Evolutionary conservation across 2,797 vertebrate genomes (phyloP).

Genomic region (Choloepus didactylus): DNA sequence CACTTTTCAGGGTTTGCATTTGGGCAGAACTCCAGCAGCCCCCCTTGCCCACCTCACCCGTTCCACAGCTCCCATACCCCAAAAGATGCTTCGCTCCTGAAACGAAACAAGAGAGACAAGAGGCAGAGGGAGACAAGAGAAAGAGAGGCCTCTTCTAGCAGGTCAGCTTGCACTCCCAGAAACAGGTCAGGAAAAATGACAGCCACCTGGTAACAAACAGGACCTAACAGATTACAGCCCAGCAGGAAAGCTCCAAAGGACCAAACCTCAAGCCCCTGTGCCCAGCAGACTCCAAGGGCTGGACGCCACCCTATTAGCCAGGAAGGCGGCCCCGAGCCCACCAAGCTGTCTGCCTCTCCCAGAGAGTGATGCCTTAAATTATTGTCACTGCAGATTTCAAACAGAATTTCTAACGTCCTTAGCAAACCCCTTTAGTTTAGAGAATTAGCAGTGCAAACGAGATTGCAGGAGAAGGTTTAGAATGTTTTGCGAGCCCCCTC

Average conservation of each 20-base stretch:
- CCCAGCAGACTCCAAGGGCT: not conserved
- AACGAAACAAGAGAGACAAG: too few species aligned
- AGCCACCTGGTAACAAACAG: not conserved
- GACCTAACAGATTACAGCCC: not conserved
- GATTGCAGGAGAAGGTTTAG: not conserved
- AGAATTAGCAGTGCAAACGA: constrained; percentile 52
- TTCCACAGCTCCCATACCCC: accelerated
- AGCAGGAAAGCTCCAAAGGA: accelerated
- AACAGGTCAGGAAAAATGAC: not conserved
- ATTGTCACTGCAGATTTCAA: not conserved
- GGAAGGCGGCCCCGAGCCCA: accelerated
- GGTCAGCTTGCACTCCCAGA: not conserved
- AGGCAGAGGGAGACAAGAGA: not conserved
- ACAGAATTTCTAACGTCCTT: constrained; percentile 45
- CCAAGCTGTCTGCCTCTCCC: not conserved
- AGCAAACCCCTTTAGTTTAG: not conserved
- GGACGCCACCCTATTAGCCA: accelerated
- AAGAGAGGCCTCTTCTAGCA: not conserved
- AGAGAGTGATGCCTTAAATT: not conserved
- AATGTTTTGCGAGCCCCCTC: accelerated
- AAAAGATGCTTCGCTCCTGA: too few species aligned
- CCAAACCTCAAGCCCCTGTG: not conserved
- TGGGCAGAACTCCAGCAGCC: not conserved
- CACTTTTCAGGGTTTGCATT: accelerated
- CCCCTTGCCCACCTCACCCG: not conserved